Conservation (phyloP, 2,113 vertebrate species). For the Solenodon paradoxus region DNA sequence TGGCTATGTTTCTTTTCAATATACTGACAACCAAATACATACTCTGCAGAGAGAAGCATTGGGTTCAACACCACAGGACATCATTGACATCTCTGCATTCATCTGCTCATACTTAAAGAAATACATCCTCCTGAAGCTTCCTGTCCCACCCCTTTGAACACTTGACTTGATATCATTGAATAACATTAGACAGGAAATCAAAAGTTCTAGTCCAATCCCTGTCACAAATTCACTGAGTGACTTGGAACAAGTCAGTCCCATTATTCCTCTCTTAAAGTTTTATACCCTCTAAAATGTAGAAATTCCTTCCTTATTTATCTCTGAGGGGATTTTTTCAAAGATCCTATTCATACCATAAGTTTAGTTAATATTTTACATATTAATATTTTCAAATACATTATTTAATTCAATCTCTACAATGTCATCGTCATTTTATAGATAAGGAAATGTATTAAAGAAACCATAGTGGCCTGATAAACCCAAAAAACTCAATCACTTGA, state of each 20-base stretch:
- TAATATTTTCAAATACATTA: background rate
- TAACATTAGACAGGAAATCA: background rate
- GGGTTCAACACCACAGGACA: background rate
- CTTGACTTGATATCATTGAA: background rate
- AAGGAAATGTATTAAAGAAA: background rate
- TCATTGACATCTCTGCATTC: background rate
- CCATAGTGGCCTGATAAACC: background rate
- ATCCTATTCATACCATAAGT: background rate
- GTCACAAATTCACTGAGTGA: background rate
- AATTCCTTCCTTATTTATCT: background rate
- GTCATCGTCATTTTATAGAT: background rate
- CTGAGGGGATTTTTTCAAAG: background rate
- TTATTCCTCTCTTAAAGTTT: background rate
- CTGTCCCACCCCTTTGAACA: background rate
- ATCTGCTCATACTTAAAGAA: background rate
- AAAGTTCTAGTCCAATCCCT: background rate
- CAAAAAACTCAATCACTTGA: background rate
- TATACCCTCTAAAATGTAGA: background rate
- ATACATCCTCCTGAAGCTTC: background rate
- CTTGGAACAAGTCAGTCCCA: background rate
- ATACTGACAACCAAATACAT: background rate
- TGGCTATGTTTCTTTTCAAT: background rate
- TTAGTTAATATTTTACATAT: background rate
- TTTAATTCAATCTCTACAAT: slow-evolving; percentile 10
- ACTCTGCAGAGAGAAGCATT: background rate